Evolutionary conservation across 2,888 invertebrate genomes (phyloP).

Genomic region (Athrips mouffetella): DNA sequence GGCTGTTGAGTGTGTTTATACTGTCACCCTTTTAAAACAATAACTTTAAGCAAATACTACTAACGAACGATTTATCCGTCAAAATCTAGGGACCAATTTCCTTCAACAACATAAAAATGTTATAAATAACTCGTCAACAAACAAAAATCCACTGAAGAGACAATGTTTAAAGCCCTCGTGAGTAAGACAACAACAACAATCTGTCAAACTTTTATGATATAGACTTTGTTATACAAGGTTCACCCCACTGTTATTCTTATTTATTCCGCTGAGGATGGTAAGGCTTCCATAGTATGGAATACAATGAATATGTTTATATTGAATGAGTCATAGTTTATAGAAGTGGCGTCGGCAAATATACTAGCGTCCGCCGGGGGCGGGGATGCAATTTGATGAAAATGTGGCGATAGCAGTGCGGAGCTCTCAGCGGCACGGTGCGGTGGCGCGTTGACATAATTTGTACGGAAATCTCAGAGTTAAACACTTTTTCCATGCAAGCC

Average conservation of each 20-base stretch:
- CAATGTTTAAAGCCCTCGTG: background rate
- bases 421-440: too few relatives aligned
- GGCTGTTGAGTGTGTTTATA: too few relatives aligned
- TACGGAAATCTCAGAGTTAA: conserved; percentile 10
- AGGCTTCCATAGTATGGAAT: background rate
- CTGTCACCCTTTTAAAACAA: too few relatives aligned
- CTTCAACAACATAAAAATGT: too few relatives aligned
- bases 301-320: background rate
- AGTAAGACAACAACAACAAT: conserved; percentile 3
- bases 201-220: conserved; percentile 1
- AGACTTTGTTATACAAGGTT: background rate
- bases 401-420: conserved; percentile 47
- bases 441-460: conserved; percentile 9
- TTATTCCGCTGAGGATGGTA: background rate
- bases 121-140: too few relatives aligned
- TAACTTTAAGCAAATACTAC: too few relatives aligned
- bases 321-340: background rate
- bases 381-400: conserved; percentile 67
- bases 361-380: conserved; percentile 14
- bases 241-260: background rate
- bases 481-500: too few relatives aligned
- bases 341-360: background rate
- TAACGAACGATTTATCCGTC: too few relatives aligned
- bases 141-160: background rate
- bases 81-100: too few relatives aligned